Base-by-base conservation (phyloP, 2,113 vertebrate genomes). In the Peromyscus californicus region DNA sequence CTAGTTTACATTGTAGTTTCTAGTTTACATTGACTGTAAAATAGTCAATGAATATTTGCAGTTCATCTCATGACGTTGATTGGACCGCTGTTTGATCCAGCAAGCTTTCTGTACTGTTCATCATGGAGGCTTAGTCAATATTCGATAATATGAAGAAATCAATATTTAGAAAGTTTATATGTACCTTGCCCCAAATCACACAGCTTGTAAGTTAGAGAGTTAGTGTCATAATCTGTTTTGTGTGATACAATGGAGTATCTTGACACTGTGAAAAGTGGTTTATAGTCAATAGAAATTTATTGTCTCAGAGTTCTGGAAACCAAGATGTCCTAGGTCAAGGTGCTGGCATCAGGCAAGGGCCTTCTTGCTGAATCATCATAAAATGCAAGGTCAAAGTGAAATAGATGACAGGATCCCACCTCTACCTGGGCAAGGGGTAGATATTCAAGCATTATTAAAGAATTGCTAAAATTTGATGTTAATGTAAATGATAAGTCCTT, bases 61-160 rank as follows among this genome's bases (percentile, higher is more conserved):
- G 45, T 72, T 90, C 10, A 69, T 85, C 39, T 92, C 88, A 76
- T 63, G 79, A 39, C 36, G 82, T 69, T 78, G 36, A 63, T 33
- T 80, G 26, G 19, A 92, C 31, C 78, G 9, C 63, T 67, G 79
- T 67, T 95, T 83, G 24, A 61, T 24, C 76, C 4, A 19, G 42
- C 29, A 82, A 89, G 51, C 57, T 89, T 69, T 26, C 21, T 93
- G 39, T 89, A 57, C 42, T 65, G 4, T 80, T 85, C 42, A 36
- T 80, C 42, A 42, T 54, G 57, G 42, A 76, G 11, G 39, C 31
- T 95, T 89, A 86, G 24, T 31, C 57, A 67, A 54, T 93, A 74
- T 86, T 48, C 13, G 61, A 39, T 85, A 86, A 67, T 70, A 84
- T 90, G 33, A 85, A 29, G 65, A 90, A 93, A 89, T 89, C 29